A percentile compares a stretch with the other conserved stretches of the same genome.
Evolutionary conservation across 2,113 vertebrate species (phyloP).

Genomic region (Colaptes auratus): DNA sequence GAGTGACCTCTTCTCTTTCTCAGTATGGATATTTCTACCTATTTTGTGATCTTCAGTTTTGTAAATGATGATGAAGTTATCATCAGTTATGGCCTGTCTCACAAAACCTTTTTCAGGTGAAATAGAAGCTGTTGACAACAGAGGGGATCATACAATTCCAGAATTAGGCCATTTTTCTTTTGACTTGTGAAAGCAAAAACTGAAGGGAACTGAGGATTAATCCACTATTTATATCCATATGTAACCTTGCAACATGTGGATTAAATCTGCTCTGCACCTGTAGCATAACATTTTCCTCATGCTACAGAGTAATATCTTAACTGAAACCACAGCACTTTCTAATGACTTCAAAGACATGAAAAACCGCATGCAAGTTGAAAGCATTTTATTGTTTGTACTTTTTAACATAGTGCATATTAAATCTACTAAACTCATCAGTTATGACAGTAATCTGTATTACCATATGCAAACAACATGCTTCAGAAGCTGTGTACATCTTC

Average conservation of each 20-base stretch:
- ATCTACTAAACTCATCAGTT: slow-evolving; percentile 68
- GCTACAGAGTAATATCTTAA: slow-evolving; percentile 49
- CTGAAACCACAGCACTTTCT: slow-evolving; percentile 43
- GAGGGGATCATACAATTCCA: not conserved
- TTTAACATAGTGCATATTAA: slow-evolving; percentile 50
- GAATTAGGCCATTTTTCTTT: slow-evolving; percentile 34
- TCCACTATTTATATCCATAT: slow-evolving; percentile 42
- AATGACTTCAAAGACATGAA: slow-evolving; percentile 64
- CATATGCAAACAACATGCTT: slow-evolving; percentile 40
- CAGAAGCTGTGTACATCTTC: slow-evolving; percentile 17
- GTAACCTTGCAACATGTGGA: slow-evolving; percentile 52
- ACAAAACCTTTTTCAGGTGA: slow-evolving; percentile 14
- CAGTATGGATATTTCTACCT: not conserved
- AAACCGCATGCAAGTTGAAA: slow-evolving; percentile 46
- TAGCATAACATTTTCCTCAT: slow-evolving; percentile 59
- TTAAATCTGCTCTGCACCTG: slow-evolving; percentile 70
- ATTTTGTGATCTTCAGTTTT: not conserved
- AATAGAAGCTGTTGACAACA: not conserved
- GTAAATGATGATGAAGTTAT: not conserved
- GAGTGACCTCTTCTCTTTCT: not conserved
- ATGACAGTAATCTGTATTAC: slow-evolving; percentile 33
- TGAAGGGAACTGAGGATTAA: slow-evolving; percentile 29
- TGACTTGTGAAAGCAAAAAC: slow-evolving; percentile 18
- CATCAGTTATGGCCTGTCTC: not conserved
- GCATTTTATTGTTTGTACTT: slow-evolving; percentile 70